A percentile compares a stretch with the other conserved stretches of the same genome.
Conservation (phyloP, 2,797 vertebrate species). For the Alosa sapidissima region DNA sequence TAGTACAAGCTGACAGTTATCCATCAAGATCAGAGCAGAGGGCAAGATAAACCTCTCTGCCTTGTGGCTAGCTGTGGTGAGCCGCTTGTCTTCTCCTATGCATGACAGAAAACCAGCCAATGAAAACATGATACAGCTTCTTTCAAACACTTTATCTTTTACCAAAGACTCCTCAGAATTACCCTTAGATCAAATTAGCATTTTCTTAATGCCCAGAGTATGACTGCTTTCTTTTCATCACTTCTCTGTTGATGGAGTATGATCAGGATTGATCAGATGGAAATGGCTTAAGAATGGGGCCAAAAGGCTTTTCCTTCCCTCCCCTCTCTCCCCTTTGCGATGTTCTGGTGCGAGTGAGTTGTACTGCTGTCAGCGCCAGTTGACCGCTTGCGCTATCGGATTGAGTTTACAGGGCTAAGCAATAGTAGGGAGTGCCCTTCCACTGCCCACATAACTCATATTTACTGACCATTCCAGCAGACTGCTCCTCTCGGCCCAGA, state of each 20-base stretch:
- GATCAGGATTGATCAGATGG: neutral
- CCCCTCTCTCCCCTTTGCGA: neutral
- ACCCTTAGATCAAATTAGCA: neutral
- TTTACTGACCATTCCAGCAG: conserved; percentile 26
- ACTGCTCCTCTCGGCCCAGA: conserved; percentile 11
- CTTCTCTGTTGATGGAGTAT: neutral
- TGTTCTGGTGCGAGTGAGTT: neutral
- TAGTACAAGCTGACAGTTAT: neutral
- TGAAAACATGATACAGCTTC: neutral
- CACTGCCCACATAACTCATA: conserved; percentile 23
- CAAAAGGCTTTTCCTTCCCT: neutral
- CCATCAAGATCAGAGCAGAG: neutral
- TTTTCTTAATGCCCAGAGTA: neutral
- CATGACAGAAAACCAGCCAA: neutral
- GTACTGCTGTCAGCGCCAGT: neutral
- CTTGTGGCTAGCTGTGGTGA: neutral
- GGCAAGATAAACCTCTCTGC: neutral
- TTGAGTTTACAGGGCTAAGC: conserved; percentile 17
- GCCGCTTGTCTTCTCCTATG: neutral
- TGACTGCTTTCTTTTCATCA: neutral
- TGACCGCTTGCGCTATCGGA: neutral
- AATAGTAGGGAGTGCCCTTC: neutral
- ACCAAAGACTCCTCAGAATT: neutral
- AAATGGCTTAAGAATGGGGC: neutral
- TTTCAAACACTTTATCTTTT: conserved; percentile 3